Conservation (phyloP, 2,888 invertebrate species). For the Melanargia galathea region DNA sequence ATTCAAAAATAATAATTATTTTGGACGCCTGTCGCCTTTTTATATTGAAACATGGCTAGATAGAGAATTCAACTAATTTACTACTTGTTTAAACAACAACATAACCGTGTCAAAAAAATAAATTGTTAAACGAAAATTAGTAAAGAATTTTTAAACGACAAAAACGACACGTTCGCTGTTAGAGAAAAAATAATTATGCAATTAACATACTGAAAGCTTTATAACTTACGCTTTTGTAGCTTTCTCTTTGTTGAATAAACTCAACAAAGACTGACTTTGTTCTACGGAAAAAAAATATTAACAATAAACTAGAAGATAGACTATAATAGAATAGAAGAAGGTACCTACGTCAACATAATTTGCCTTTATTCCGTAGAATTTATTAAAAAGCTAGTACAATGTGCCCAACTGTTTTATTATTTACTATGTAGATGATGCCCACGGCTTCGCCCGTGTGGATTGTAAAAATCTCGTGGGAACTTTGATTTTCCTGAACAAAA, state of each 20-base stretch:
- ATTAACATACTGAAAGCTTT: conserved; percentile 14
- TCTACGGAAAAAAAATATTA: neutral
- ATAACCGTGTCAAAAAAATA: conserved; percentile 7
- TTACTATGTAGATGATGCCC: no score
- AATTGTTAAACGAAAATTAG: conserved; percentile 10
- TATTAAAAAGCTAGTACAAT: no score
- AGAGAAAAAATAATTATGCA: conserved; percentile 1
- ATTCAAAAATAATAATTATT: neutral
- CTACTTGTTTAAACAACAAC: conserved; percentile 4
- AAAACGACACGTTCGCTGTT: conserved; percentile 3
- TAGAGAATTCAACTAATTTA: neutral
- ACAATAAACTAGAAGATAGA: neutral
- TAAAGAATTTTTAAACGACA: conserved; percentile 11
- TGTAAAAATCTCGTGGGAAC: no score
- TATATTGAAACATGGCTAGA: neutral
- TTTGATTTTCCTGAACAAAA: no score
- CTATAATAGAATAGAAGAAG: neutral
- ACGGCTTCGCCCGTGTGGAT: no score
- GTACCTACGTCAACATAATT: no score
- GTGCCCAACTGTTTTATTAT: no score
- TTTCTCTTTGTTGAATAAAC: neutral
- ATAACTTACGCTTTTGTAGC: neutral
- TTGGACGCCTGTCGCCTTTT: neutral
- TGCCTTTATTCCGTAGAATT: no score
- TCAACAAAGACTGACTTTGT: neutral